Evolutionary conservation across 2,888 invertebrate species (phyloP).

Genomic region (Ditula angustiorana): DNA sequence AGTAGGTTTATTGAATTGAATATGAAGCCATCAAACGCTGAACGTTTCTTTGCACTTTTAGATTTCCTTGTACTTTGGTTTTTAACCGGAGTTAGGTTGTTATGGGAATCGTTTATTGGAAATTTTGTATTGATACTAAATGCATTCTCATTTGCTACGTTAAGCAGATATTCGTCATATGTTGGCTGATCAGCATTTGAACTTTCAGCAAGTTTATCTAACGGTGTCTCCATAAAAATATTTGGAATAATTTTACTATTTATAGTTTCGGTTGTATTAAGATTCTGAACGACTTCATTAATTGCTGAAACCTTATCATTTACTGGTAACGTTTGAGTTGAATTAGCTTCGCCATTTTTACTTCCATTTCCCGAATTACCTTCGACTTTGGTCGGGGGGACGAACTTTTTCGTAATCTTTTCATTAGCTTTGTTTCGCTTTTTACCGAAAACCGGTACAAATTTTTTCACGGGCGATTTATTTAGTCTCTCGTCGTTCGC

Average conservation of each 20-base stretch:
- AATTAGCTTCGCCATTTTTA: not conserved
- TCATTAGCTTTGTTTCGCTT: conserved; percentile 43
- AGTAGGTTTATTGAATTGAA: conserved; percentile 64
- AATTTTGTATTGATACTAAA: not conserved
- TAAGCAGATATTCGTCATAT: not conserved
- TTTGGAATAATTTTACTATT: not conserved
- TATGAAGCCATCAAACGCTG: conserved; percentile 56
- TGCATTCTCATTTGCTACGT: not conserved
- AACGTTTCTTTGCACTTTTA: conserved; percentile 38
- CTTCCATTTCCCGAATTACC: conserved; percentile 7
- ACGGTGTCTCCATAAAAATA: not conserved
- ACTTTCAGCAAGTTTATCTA: not conserved
- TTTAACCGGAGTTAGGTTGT: not conserved
- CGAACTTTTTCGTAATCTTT: conserved; percentile 59
- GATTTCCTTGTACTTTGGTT: conserved; percentile 5
- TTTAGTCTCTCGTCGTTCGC: not conserved
- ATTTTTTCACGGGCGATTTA: conserved; percentile 43
- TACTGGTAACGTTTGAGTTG: not conserved
- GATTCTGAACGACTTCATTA: not conserved
- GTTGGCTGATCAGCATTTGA: not conserved
- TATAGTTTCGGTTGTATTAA: not conserved
- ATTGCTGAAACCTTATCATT: not conserved
- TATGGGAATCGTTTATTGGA: not conserved
- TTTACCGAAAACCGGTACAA: conserved; percentile 57
- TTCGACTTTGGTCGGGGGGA: conserved; percentile 55